Base-by-base conservation (phyloP, 2,888 invertebrate genomes). In the Carcina quercana region DNA sequence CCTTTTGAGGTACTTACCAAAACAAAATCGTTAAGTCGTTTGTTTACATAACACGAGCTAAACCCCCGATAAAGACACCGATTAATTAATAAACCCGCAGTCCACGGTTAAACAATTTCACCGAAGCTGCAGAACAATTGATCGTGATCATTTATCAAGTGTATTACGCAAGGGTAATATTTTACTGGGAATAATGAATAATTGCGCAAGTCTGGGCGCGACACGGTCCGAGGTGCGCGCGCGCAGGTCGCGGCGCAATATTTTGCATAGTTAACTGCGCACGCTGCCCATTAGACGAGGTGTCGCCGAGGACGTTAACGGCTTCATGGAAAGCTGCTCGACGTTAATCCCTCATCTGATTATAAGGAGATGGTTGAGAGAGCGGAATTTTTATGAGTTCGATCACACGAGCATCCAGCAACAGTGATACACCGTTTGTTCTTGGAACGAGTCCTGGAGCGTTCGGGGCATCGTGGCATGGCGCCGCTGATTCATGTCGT, bases 181-280 rank as follows among this genome's bases (percentile, higher is more conserved):
- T 53, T 52, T 44, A 45, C 44, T 42, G 40, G 40, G 43, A 42
- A 45, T 51, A 53, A 51, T 49, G 46, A 49, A 45, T 51, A 47
- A 52, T 50, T 52, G 48, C 47, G 40, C 42, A 45, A 47, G 50
- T 30, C 38, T 37, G 35, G 35, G 36, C 25, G 35, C 37, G 35
- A 32, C 35, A 35, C 37, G 36, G 40, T 28, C 35, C 21, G 32
- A 20, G 30, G 20, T 13, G 25, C 14, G 13, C 15, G 14, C 26
- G 37, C 34, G 31, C 35, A 29, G 35, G 35, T 35, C 38, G 32
- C 28, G 32, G 40, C 37, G 43, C 34, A 48, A 50, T 51, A 41
- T 62, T 67, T 65, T 62, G 63, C 67, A 66, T 65, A 63, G 53
- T 50, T 58, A 59, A 61, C 50, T 47, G 51, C 41, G 41, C 46